phyloP scores from a whole-genome alignment of 1,140 invertebrate genomes.

The Aphaenogaster ashmeadi region DNA sequence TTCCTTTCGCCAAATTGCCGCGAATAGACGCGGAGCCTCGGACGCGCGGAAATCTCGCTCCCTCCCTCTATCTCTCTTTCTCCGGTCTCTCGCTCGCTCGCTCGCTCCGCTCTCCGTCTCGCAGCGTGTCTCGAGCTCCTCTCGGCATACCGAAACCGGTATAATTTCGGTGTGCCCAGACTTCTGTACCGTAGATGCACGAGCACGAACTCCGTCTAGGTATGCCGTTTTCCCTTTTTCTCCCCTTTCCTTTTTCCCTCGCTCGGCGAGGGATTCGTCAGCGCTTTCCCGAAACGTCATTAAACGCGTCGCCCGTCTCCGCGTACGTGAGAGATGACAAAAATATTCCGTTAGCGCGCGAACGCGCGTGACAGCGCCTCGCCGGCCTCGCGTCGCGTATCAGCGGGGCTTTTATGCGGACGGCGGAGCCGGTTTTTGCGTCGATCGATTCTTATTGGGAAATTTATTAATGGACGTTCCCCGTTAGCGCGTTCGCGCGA shows the following conservation, averaged over 20 bases:
- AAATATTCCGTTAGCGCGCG: constrained; percentile 40
- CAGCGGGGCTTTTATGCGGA: neutral
- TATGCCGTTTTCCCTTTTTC: neutral
- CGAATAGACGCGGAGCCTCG: constrained; percentile 31
- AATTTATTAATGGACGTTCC: constrained; percentile 18
- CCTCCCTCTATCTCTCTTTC: constrained; percentile 15
- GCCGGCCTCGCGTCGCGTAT: neutral
- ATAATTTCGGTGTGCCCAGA: constrained; percentile 43
- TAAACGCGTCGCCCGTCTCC: neutral
- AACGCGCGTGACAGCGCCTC: constrained; percentile 17
- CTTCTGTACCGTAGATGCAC: constrained; percentile 4
- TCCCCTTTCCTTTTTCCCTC: neutral
- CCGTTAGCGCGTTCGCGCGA: neutral
- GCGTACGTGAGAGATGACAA: neutral
- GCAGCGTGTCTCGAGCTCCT: constrained; percentile 15
- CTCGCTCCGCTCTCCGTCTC: constrained; percentile 14
- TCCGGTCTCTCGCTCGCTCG: neutral
- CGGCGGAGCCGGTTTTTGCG: neutral
- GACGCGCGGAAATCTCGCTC: constrained; percentile 27
- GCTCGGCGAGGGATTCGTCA: too few species aligned
- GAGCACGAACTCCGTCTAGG: neutral
- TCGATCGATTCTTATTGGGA: constrained; percentile 23
- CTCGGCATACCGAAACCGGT: constrained; percentile 38
- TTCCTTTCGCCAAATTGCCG: constrained; percentile 38
- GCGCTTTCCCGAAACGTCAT: neutral